phyloP scores from a whole-genome alignment of 2,888 invertebrate species.

The Mimumesa dahlbomi region DNA sequence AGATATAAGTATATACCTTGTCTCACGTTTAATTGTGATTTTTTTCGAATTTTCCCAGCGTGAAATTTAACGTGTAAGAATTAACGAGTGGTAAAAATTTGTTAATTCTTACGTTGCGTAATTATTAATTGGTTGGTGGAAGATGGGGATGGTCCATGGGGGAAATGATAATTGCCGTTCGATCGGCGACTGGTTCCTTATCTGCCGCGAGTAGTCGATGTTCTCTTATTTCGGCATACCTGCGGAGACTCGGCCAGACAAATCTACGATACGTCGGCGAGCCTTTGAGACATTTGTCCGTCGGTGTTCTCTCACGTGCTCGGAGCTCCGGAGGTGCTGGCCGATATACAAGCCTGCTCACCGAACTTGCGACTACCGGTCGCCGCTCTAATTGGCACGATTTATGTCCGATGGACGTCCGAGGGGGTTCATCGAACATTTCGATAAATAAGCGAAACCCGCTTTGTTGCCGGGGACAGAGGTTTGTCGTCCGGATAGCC shows the following conservation, averaged over 20 bases:
- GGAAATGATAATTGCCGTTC: not conserved
- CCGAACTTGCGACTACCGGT: constrained; percentile 69
- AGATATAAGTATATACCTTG: too few relatives aligned
- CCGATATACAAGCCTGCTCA: constrained; percentile 50
- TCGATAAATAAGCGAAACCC: not conserved
- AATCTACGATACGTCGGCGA: constrained; percentile 43
- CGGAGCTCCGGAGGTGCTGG: constrained; percentile 30
- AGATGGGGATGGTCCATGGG: too few relatives aligned
- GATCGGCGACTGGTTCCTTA: not conserved
- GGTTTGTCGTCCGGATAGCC: too few relatives aligned
- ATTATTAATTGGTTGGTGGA: too few relatives aligned
- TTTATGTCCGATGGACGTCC: constrained; percentile 61
- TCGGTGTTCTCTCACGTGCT: constrained; percentile 51
- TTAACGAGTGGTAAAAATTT: too few relatives aligned
- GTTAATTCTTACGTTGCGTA: too few relatives aligned
- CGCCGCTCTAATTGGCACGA: constrained; percentile 73
- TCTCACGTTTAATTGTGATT: too few relatives aligned
- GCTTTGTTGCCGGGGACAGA: too few relatives aligned
- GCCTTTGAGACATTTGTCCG: constrained; percentile 63
- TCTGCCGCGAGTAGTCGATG: too few relatives aligned
- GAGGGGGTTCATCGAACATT: constrained; percentile 20
- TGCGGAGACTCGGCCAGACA: constrained; percentile 24
- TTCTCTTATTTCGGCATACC: not conserved
- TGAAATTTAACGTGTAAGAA: too few relatives aligned
- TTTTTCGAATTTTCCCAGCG: too few relatives aligned